phyloP scores from a whole-genome alignment of 1,140 invertebrate species.

The Muscidifurax raptorellus region DNA sequence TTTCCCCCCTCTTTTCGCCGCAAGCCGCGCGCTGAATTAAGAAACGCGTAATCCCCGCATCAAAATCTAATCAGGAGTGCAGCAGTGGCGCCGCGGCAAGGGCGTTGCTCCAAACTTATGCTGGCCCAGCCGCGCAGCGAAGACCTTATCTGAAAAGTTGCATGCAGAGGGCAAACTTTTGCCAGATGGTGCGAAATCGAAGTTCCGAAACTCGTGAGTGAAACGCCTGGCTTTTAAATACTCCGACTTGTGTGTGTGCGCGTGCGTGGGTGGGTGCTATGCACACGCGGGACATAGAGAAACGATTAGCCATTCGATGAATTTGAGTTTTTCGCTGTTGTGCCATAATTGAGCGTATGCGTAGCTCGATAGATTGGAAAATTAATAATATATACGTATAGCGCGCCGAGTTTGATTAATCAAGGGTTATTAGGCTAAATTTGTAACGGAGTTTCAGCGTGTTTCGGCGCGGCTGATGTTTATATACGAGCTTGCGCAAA shows the following conservation, averaged over 20 bases:
- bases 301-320: too few relatives aligned
- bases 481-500: background rate
- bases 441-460: background rate
- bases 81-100: background rate
- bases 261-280: too few relatives aligned
- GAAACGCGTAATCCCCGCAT: slow-evolving; percentile 39
- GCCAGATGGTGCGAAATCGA: slow-evolving; percentile 45
- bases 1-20: background rate
- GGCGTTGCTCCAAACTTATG: background rate
- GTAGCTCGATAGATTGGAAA: too few relatives aligned
- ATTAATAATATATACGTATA: background rate
- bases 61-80: slow-evolving; percentile 34
- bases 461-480: background rate
- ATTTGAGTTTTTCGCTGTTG: too few relatives aligned
- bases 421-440: background rate
- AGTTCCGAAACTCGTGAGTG: slow-evolving; percentile 35
- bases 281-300: too few relatives aligned
- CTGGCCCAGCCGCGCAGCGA: background rate
- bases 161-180: slow-evolving; percentile 25
- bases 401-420: background rate
- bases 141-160: slow-evolving; percentile 42
- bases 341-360: too few relatives aligned
- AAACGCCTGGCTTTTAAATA: slow-evolving; percentile 34
- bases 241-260: background rate
- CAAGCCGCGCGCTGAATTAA: slow-evolving; percentile 23